phyloP scores from a whole-genome alignment of 2,113 vertebrate species.

The Gallinago jamesoni region DNA sequence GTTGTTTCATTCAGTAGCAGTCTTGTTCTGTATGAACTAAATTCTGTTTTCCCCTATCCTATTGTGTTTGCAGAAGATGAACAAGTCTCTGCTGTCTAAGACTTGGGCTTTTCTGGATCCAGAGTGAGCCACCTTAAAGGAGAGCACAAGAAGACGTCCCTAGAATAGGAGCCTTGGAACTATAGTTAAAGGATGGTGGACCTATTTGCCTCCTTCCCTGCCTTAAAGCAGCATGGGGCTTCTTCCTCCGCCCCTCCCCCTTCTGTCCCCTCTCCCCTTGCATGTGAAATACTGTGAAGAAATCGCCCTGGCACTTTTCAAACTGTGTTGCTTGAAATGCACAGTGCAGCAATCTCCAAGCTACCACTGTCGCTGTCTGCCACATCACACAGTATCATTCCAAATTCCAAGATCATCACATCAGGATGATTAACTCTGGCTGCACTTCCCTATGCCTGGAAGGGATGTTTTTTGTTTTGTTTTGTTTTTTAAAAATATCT shows the following conservation, averaged over 20 bases:
- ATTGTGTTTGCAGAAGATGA: constrained; percentile 86
- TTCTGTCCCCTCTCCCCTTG: constrained; percentile 76
- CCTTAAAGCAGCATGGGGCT: constrained; percentile 97
- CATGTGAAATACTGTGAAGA: constrained; percentile 99
- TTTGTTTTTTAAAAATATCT: constrained; percentile 38
- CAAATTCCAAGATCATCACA: constrained; percentile 75
- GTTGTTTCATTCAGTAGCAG: constrained; percentile 17
- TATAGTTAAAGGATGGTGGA: constrained; percentile 81
- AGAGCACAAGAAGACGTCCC: constrained; percentile 82
- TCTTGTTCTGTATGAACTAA: constrained; percentile 24
- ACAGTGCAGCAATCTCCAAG: constrained; percentile 73
- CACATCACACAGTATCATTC: constrained; percentile 79
- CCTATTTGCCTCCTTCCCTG: constrained; percentile 88
- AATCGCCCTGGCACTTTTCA: constrained; percentile 84
- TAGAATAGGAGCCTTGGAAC: constrained; percentile 78
- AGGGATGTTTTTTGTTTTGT: constrained; percentile 42
- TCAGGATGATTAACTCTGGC: constrained; percentile 70
- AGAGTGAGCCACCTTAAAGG: constrained; percentile 75
- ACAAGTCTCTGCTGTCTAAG: constrained; percentile 96
- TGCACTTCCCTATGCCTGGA: constrained; percentile 77
- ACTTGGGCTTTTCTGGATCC: constrained; percentile 68
- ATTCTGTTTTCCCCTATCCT: constrained; percentile 37
- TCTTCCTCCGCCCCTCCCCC: constrained; percentile 72
- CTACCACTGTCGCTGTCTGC: constrained; percentile 72
- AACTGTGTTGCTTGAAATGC: constrained; percentile 82